phyloP scores from a whole-genome alignment of 2,113 vertebrate genomes.

The Sus scrofa region DNA sequence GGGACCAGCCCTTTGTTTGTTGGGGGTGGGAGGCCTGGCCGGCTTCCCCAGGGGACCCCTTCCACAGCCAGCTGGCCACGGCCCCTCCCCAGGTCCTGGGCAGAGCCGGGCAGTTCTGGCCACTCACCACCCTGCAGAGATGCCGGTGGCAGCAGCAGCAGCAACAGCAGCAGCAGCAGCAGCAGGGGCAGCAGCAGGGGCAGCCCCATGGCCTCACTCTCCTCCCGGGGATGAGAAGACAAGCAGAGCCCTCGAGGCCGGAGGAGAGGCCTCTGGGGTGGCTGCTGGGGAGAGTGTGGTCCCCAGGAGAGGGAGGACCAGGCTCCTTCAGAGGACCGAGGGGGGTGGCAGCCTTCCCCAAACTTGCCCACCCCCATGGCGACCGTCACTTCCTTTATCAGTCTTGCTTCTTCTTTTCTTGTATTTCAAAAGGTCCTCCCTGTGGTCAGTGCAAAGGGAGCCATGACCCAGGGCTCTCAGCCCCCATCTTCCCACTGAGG shows the following conservation, averaged over 20 bases:
- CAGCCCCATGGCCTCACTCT: neutral
- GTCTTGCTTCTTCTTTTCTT: neutral
- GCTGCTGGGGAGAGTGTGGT: rapidly evolving
- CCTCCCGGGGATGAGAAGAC: neutral
- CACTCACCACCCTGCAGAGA: slow-evolving; percentile 49
- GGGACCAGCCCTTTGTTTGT: too few relatives aligned
- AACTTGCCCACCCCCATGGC: neutral
- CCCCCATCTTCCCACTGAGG: rapidly evolving
- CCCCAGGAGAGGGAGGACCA: rapidly evolving
- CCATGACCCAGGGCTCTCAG: too few relatives aligned
- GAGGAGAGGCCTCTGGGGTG: rapidly evolving
- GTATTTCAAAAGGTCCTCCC: neutral
- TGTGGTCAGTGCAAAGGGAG: neutral
- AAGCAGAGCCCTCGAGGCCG: neutral
- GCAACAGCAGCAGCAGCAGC: too few relatives aligned
- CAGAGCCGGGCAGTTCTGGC: neutral
- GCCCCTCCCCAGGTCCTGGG: neutral
- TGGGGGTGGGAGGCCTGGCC: neutral
- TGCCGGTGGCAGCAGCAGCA: neutral
- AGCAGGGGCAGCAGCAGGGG: slow-evolving; percentile 11
- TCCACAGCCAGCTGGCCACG: neutral
- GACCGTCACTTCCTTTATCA: neutral
- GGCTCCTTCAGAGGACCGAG: neutral
- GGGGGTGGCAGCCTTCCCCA: neutral
- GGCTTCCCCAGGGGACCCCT: neutral